Conservation (phyloP, 30 jellyfish, hydroid and myxozoan species). For the Hydractinia symbiolongicarpus region DNA sequence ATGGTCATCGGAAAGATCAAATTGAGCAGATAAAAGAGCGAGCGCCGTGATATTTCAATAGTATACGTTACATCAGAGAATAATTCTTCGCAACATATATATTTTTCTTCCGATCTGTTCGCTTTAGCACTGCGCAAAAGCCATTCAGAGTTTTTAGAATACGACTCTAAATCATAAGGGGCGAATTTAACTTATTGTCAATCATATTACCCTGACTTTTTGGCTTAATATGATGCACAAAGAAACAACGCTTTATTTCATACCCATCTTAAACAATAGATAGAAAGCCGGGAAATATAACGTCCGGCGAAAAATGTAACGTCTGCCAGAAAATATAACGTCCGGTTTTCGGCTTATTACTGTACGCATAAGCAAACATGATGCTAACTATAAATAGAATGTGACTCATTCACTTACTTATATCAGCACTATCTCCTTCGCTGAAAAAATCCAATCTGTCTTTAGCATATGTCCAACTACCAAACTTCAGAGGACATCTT, state of each 20-base stretch:
- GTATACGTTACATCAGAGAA: conserved; percentile 85
- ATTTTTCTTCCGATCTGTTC: conserved; percentile 25
- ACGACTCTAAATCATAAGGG: conserved; percentile 30
- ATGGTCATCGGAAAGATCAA: conserved; percentile 88
- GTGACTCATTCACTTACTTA: conserved; percentile 31
- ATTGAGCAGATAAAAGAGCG: conserved; percentile 77
- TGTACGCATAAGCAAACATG: no score
- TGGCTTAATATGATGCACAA: no score
- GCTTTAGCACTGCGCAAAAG: conserved; percentile 62
- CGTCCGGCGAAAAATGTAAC: no score
- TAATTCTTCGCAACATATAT: conserved; percentile 63
- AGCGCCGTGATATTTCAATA: conserved; percentile 55
- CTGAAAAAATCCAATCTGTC: conserved; percentile 41
- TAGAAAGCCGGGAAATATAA: no score
- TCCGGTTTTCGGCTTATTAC: no score
- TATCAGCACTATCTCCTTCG: conserved; percentile 59
- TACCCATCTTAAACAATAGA: no score
- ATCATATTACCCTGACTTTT: no score
- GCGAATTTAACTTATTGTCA: background rate
- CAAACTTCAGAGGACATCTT: conserved; percentile 71
- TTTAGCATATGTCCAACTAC: conserved; percentile 96
- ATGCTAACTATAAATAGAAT: no score
- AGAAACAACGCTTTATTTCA: no score
- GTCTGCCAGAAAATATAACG: no score
- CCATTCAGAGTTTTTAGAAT: conserved; percentile 82